Percentiles rank a stretch among this genome's conserved stretches.
These are phyloP conservation scores for Noctua janthe DNA, from an alignment of 2,888 invertebrate species.

Conservation along the genomic window DNA sequence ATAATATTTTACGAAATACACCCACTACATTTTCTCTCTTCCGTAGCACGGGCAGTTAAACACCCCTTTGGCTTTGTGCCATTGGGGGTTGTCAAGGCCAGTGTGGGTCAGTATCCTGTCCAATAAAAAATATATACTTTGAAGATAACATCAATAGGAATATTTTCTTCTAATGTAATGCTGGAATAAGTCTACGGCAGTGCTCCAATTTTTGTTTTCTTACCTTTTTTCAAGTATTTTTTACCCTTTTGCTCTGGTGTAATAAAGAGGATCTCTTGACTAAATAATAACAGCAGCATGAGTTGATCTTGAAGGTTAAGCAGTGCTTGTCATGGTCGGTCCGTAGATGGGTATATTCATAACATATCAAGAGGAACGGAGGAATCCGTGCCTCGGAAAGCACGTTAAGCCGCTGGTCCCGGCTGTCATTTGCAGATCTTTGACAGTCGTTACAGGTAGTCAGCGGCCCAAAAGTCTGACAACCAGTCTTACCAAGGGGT, in stretches of 20 bases:
- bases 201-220: background rate
- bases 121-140: conserved; percentile 46
- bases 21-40: conserved; percentile 36
- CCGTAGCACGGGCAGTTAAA: conserved; percentile 54
- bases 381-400: background rate
- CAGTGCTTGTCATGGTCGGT: background rate
- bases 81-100: conserved; percentile 54
- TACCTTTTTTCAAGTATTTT: background rate
- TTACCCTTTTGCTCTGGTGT: background rate
- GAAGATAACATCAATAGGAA: conserved; percentile 41
- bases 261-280: background rate
- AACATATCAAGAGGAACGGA: background rate
- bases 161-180: conserved; percentile 26
- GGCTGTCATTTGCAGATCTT: background rate
- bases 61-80: conserved; percentile 61
- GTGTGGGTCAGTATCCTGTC: conserved; percentile 49
- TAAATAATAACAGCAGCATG: background rate
- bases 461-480: no score
- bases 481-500: background rate
- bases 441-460: background rate
- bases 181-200: conserved; percentile 8
- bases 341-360: background rate
- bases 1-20: conserved; percentile 48
- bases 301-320: background rate
- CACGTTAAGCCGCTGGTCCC: background rate